Evolutionary conservation across 1,140 invertebrate genomes (phyloP), one percentile per base, ranked within the genome.

Genomic region (Colletes latitarsis): DNA sequence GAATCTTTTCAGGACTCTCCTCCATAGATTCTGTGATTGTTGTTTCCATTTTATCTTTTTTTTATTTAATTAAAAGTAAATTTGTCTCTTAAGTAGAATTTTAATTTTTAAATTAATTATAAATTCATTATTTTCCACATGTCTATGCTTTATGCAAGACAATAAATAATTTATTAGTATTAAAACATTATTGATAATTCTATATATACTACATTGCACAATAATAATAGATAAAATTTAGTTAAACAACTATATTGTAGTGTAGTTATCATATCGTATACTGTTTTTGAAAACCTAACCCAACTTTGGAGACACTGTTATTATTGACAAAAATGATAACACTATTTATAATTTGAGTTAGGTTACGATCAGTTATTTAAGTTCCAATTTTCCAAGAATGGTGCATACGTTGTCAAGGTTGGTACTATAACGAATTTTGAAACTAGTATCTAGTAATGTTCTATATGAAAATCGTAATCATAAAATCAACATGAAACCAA

Each of bases 1-100:
- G 85, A 4, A 69, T 3, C 39, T 88, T 90, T 43, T 92, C 91
- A 12, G 85, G 76, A 63, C 60, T 77, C 6, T 92, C 90, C 43
- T 92, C 91, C 43, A 79, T 86, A 41, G 81, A 76, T 43, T 92
- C 91, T 68, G 57, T 57, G 60, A 68, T 57, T 64, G 77, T 41
- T 17, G 9, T 75, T 75, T 91, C 90, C 87, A 89, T 89, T 77
- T 82, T 81, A 83, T 15, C 64, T 75, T 85, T 82, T 84, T 76
- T 87, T 82, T 78, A 76, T 52, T 15, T 39, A 12, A 0, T 39
- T 15, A 8, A 41, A 68, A 53, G 0, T 57, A 70, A 69, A 69
- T 72, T 68, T 68, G 21, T 30, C 43, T 68, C 30, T 4, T 30
- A 15, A 21, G 46, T 30, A 64, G 43, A 64, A 43, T 64, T 64